Conservation (phyloP, 2,113 vertebrate species). For the Trematomus loennbergii region DNA sequence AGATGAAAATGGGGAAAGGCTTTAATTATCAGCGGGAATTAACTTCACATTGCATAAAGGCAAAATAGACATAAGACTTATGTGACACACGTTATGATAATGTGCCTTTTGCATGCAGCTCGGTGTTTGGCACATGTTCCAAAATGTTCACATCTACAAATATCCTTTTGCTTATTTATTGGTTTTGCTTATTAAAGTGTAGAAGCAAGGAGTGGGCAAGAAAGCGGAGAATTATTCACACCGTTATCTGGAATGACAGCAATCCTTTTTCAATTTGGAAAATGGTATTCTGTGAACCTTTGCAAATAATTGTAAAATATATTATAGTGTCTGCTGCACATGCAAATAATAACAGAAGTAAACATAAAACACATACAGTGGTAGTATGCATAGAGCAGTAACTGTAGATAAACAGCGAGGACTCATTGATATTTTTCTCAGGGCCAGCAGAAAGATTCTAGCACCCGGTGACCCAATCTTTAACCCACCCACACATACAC, state of each 20-base stretch:
- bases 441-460: conserved; percentile 37
- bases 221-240: conserved; percentile 17
- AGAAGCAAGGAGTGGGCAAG: conserved; percentile 3
- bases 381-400: too few relatives aligned
- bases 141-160: conserved; percentile 22
- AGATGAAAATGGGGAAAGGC: conserved; percentile 62
- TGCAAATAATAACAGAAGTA: too few relatives aligned
- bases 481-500: conserved; percentile 11
- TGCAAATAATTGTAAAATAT: conserved; percentile 15
- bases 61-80: conserved; percentile 29
- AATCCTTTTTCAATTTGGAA: conserved; percentile 20
- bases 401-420: conserved; percentile 1
- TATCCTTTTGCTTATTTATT: conserved; percentile 37
- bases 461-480: conserved; percentile 40
- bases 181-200: conserved; percentile 34
- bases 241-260: conserved; percentile 19
- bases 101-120: conserved; percentile 54
- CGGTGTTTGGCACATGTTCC: conserved; percentile 30
- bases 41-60: conserved; percentile 52
- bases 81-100: conserved; percentile 51
- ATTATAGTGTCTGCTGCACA: conserved; percentile 4
- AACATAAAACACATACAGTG: too few relatives aligned
- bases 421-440: conserved; percentile 64
- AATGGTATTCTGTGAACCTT: conserved; percentile 28
- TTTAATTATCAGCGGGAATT: conserved; percentile 71